These are phyloP conservation scores for Sminthopsis crassicaudata DNA, from an alignment of 2,113 vertebrate genomes.

Conservation along the genomic window DNA sequence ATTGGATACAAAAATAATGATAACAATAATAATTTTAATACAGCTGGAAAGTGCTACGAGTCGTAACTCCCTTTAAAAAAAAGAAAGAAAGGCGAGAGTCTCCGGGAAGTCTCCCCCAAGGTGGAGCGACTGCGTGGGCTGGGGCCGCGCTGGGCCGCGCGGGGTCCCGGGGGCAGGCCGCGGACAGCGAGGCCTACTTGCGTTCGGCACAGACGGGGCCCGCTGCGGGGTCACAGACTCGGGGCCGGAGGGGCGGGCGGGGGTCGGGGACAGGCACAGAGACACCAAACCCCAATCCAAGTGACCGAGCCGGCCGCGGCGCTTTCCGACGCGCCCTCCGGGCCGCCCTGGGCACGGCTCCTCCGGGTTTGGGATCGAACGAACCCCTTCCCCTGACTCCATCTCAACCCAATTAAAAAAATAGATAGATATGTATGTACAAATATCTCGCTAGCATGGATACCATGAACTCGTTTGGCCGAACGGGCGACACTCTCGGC, in stretches of 20 bases:
- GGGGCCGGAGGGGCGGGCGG: not conserved
- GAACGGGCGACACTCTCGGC: constrained; percentile 68
- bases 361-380: constrained; percentile 59
- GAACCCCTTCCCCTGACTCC: constrained; percentile 10
- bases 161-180: not conserved
- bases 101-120: not conserved
- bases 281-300: not conserved
- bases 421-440: constrained; percentile 81
- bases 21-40: constrained; percentile 83
- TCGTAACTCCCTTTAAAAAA: constrained; percentile 68
- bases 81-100: not conserved
- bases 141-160: not conserved
- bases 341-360: constrained; percentile 4
- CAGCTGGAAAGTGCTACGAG: constrained; percentile 88
- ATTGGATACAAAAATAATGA: constrained; percentile 87
- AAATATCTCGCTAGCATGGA: constrained; percentile 85
- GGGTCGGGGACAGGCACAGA: not conserved
- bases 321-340: not conserved
- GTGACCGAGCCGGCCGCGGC: not conserved
- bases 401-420: constrained; percentile 77
- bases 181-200: constrained; percentile 63
- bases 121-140: not conserved
- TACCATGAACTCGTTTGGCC: constrained; percentile 85
- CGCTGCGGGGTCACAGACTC: constrained; percentile 25
- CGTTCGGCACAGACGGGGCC: constrained; percentile 79